Base-by-base conservation (phyloP, 37 sponge, comb jelly and placozoan species). In the Tethya wilhelma region DNA sequence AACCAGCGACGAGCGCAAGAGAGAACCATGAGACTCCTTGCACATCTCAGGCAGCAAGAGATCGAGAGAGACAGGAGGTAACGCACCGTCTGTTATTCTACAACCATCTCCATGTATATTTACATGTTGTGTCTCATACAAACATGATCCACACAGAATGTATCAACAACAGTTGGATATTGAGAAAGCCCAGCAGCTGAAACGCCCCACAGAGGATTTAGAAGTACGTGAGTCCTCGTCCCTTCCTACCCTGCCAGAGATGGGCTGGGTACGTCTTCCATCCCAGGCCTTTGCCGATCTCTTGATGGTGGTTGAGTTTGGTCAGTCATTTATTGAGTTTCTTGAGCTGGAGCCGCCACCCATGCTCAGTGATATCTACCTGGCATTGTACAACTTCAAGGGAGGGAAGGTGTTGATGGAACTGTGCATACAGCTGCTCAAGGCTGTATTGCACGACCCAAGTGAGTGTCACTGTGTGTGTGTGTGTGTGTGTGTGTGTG, bases 301-400 rank as follows among this genome's bases (percentile, higher is more conserved):
- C 33, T 80, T 93, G 44, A 90, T 93, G 83, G 86, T 86, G 22
- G 56, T 86, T n/a, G 89, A 96, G 79, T 96, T 96, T 55, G 37
- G 80, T 1, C 64, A 77, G 22, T 85, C 96, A 4, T 95, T 95
- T 62, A 55, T 49, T 11, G 94, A 87, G 73, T 89, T 93, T 71
- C 82, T 93, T 19, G 88, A 87, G 64, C 26, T 87, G 39, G 92
- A 80, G 37, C 30, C 44, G 0, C 85, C 78, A 6, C 43, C 67
- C 39, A 62, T 64, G 33, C 59, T 80, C 26, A 30, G 64, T 23
- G 68, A 86, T 7, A 66, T 86, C 44, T 87, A 81, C 69, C 60
- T 72, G 17, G 69, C 67, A 20, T 59, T 87, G 22, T 75, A 79
- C 56, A 80, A 74, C 59, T 37, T 56, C 9, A 57, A 29, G 4